Percentiles rank a stretch among this genome's conserved stretches.
Evolutionary conservation across 2,888 invertebrate genomes (phyloP).

Genomic region (Ennomos erosarius): DNA sequence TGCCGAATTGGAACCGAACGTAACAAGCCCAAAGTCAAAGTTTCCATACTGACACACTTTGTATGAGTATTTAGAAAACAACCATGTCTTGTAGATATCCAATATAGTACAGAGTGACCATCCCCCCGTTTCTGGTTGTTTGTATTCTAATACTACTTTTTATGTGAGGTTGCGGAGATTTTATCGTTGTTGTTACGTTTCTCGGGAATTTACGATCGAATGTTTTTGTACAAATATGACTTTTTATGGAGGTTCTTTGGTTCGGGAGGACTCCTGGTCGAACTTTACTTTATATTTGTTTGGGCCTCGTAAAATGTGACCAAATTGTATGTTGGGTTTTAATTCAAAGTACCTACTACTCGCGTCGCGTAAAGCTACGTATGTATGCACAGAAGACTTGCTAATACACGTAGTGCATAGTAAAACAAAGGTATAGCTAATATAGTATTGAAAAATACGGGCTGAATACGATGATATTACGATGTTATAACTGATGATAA

Average conservation of each 20-base stretch:
- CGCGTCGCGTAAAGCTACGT: neutral
- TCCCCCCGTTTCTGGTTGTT: constrained; percentile 16
- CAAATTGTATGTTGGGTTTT: neutral
- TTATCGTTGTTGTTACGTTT: constrained; percentile 39
- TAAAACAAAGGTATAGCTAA: too few species aligned
- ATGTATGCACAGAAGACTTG: too few species aligned
- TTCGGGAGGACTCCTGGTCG: constrained; percentile 10
- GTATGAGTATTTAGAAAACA: too few species aligned
- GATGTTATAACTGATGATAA: too few species aligned
- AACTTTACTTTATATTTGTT: constrained; percentile 21
- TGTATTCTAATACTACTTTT: constrained; percentile 29
- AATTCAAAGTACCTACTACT: neutral
- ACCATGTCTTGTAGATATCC: neutral
- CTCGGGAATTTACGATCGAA: constrained; percentile 35
- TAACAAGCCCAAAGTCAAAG: neutral
- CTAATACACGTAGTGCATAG: too few species aligned
- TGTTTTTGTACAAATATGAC: constrained; percentile 39
- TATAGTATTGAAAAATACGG: too few species aligned
- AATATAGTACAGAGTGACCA: constrained; percentile 11
- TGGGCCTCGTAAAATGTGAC: constrained; percentile 8
- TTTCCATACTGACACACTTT: neutral
- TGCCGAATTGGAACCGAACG: too few species aligned
- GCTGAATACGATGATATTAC: too few species aligned
- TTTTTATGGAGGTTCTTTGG: constrained; percentile 28
- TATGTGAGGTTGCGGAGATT: constrained; percentile 31